Base-by-base conservation (phyloP, 2,113 vertebrate species). In the Microcebus ravelobensis region DNA sequence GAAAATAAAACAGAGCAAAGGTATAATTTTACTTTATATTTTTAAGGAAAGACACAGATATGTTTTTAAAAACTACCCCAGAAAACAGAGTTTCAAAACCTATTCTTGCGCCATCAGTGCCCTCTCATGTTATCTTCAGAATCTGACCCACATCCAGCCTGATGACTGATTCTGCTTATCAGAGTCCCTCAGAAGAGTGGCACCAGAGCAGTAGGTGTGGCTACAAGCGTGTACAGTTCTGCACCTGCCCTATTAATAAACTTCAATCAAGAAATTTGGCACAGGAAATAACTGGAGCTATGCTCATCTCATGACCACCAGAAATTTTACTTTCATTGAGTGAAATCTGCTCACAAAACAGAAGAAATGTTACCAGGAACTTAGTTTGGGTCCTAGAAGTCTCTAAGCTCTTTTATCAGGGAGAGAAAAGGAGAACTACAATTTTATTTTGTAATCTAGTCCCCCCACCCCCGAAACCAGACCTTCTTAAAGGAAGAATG, bases 381-480 rank as follows among this genome's bases (percentile, higher is more conserved):
- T 92, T 74, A 68, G n/a, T 80, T 42, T 34, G n/a, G 63, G 14
- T n/a, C 79, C 61, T 70, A n/a, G 34, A 79, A 57, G 18, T 79
- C 80, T 84, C 83, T 70, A 63, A 74, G 59, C 13, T 55, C 39
- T 88, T 95, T 77, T 59, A 36, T 65, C 18, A 59, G 65, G 8
- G 12, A 67, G 59, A 20, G 9, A 36, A 95, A 94, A 57, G 27
- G 68, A 93, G 31, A 95, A 14, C 20, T 83, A 27, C 48, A 59
- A 61, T 68, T 95, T 80, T 89, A 77, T 94, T 95, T 83, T 93
- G 79, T 70, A 83, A 95, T 45, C 50, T 63, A 91, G 77, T 95
- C 77, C 36, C 55, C 29, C 67, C 55, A n/a, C 42, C 42, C 39
- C 39, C 39, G 50, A 87, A 88, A 87, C 48, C 14, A 76, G 86